Evolutionary conservation across 1,140 invertebrate species (phyloP), one percentile per base, ranked within the genome.

Genomic region (Ruditapes philippinarum): DNA sequence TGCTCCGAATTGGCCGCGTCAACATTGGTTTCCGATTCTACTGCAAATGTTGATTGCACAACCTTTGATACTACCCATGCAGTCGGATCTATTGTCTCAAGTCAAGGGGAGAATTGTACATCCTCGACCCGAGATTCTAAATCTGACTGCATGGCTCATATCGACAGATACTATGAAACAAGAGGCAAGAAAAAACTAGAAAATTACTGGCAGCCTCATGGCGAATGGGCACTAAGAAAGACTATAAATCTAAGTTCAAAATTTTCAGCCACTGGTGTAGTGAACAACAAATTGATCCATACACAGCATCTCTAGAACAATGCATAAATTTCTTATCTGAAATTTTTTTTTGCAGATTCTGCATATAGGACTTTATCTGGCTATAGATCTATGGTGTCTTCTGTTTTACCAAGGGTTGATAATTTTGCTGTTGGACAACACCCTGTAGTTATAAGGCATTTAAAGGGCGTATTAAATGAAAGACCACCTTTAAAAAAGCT

Each of bases 241-340:
- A 80, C 28, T 86, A 90, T 62, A n/a, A 0, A 28, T 57, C 28
- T 22, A 86, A 86, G 74, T 90, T 85, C 62, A 70, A 62, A 73
- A 12, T 28, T 45, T 90, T 86, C 74, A 28, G 33, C 80, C 51
- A 57, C 62, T 90, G 89, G 83, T 90, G 74, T 90, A 54, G 33
- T 89, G 45, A 40, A 74, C 70, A 49, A 40, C 0, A 89, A 79
- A 42, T 79, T 80, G 17, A 80, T 84, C 40, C 62, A 1, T 60
- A 51, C 54, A 4, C 36, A 36, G 31, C 51, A 31, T 57, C 65
- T 86, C 49, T 82, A 60, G 45, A 28, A 36, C 2, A 80, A 25
- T 45, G 82, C 38, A 14, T 70, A 14, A 70, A 78, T 45, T 84
- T 85, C n/a, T 54, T 89, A n/a, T 28, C 85, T n/a, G 9, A 17